Base-by-base conservation (phyloP, 1,140 invertebrate genomes). In the Zaprionus inermis region DNA sequence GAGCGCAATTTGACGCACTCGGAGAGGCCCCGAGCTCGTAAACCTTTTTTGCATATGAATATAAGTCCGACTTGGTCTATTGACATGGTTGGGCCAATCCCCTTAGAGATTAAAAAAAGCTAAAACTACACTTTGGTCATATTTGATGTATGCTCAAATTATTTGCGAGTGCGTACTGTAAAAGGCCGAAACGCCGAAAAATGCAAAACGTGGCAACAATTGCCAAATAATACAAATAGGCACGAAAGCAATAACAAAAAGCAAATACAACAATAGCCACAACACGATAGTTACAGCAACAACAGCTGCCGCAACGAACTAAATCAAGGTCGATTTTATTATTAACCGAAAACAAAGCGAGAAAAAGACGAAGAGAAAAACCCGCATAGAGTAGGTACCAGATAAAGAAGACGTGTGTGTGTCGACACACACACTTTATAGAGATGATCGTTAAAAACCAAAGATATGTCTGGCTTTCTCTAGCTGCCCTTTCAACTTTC, bases 171-270 rank as follows among this genome's bases (percentile, higher is more conserved):
- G 69, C 63, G 65, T 63, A 52, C 55, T 79, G 82, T 81, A 85
- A 85, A 67, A 51, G 71, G 32, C 61, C 52, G 60, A 79, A 73
- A 74, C 66, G 44, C 55, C 66, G 28, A 86, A 76, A 71, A 71
- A 76, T 76, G 74, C 76, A 72, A 76, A 79, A 75, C 64, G 46
- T 76, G 82, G 68, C 82, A 79, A 74, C 75, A 79, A 76, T 86
- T 85, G 79, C 83, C 56, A 83, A 85, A 86, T 88, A 83, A 77
- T 73, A 70, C 75, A 88, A 88, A 82, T 81, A 81, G 64, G 67
- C 71, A 79, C 76, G 81, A 61, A 85, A 70, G 36, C 63, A 49
- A 76, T 68, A 73, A 68, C 63, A 69, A 28, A 28, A 68, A 28
- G 5, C 3, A 28, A 28, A 28, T n/a, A 64, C 71, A 79, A 79